These are phyloP conservation scores for Holocentrus rufus DNA, from an alignment of 2,797 vertebrate genomes.

Conservation along the genomic window DNA sequence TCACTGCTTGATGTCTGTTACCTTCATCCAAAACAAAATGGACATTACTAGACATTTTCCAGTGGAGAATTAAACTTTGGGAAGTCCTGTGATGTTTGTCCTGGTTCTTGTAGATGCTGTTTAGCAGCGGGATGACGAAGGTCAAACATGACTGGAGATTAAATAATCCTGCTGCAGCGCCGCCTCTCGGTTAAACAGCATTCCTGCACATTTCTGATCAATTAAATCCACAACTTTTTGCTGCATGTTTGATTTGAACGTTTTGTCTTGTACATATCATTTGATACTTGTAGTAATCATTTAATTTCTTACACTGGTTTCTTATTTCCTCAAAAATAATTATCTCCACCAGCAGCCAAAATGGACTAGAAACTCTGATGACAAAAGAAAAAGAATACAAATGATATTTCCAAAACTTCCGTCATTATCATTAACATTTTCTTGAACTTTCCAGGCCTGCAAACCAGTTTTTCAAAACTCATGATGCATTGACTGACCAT, in stretches of 20 bases:
- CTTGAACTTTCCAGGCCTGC: too few species aligned
- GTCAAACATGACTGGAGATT: background rate
- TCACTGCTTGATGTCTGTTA: background rate
- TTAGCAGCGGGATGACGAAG: constrained; percentile 2
- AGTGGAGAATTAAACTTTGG: background rate
- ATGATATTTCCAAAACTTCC: background rate
- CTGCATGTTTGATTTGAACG: constrained; percentile 12
- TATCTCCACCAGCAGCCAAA: constrained; percentile 8
- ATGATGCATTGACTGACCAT: too few species aligned
- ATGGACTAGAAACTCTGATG: background rate
- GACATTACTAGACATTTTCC: too few species aligned
- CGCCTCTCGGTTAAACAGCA: background rate
- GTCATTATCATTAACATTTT: too few species aligned
- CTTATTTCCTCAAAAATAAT: constrained; percentile 14
- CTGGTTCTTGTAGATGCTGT: background rate
- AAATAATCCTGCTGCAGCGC: constrained; percentile 26
- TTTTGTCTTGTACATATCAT: constrained; percentile 19
- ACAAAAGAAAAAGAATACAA: constrained; percentile 7
- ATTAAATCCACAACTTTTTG: constrained; percentile 10
- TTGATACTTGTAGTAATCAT: constrained; percentile 28
- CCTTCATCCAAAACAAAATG: too few species aligned
- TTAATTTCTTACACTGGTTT: constrained; percentile 7
- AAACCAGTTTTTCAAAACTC: too few species aligned
- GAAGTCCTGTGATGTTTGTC: background rate
- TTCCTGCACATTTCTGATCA: constrained; percentile 1